Conservation (phyloP, 2,797 vertebrate genomes). For the Neostethus bicornis region DNA sequence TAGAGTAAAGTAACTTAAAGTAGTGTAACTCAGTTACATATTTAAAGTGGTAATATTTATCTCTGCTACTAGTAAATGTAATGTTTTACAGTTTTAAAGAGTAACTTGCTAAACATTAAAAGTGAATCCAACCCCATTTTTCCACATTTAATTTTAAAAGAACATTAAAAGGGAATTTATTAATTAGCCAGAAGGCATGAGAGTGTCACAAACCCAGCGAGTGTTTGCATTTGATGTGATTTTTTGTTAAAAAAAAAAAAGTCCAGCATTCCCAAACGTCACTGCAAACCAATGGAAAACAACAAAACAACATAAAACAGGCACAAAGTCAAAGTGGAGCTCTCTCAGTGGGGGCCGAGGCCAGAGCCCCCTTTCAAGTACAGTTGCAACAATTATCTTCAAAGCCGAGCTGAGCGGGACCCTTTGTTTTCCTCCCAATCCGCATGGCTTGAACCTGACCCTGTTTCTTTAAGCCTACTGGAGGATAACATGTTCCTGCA, state of each 20-base stretch:
- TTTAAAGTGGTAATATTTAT: too few relatives aligned
- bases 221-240: constrained; percentile 69
- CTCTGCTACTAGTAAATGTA: too few relatives aligned
- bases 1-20: too few relatives aligned
- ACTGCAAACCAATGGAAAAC: constrained; percentile 43
- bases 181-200: constrained; percentile 67
- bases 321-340: constrained; percentile 64
- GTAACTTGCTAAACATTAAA: too few relatives aligned
- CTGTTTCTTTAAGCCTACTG: constrained; percentile 77
- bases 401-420: constrained; percentile 70
- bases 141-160: constrained; percentile 71
- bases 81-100: too few relatives aligned
- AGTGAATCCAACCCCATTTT: too few relatives aligned
- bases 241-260: constrained; percentile 66
- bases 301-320: constrained; percentile 69
- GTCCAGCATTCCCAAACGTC: constrained; percentile 68
- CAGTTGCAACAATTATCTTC: constrained; percentile 80
- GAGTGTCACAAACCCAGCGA: constrained; percentile 43
- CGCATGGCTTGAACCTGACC: constrained; percentile 79
- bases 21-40: too few relatives aligned
- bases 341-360: constrained; percentile 64
- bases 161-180: constrained; percentile 72
- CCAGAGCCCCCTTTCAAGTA: constrained; percentile 75
- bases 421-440: constrained; percentile 81
- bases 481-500: constrained; percentile 81